Evolutionary conservation across 2,888 invertebrate species (phyloP), one percentile per base, ranked within the genome.

Genomic region (Ischnura elegans): DNA sequence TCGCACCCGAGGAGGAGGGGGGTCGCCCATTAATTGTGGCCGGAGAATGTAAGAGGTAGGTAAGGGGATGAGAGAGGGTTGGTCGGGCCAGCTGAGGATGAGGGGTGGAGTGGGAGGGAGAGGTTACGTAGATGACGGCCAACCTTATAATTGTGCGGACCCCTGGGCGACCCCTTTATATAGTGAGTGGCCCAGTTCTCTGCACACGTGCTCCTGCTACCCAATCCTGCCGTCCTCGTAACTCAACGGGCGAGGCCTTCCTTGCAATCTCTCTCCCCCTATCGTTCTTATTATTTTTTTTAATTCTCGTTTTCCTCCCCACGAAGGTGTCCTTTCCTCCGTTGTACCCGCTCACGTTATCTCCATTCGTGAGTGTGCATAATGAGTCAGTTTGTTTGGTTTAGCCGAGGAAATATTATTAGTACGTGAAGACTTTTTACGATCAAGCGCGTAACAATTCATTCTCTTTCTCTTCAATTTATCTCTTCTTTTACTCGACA

Each of bases 381-480:
- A 86, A 86, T 86, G 86, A 86, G 45, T n/a, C 86, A 21, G 45
- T 45, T 43, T 86, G 86, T 46, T 86, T 76, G 36, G 76, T 86
- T 86, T 86, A 46, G n/a, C 36, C 16, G 86, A n/a, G 86, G 10
- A n/a, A n/a, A 43, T 43, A 43, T 86, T 86, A 86, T 76, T 36
- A 10, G 76, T 2, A 76, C 29, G 76, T 86, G 45, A 42, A 86
- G 21, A 46, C 46, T 43, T 86, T 43, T 46, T 0, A 46, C 86
- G 86, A 1, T 6, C 16, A 5, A 6, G 45, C 16, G 46, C 46
- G 45, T 43, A 43, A 42, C 13, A 5, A 86, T 86, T 46, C 25
- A 46, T 42, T 13, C 43, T 25, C 25, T 45, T 86, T n/a, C 45
- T n/a, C 43, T 86, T 43, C 45, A n/a, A 86, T 86, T 86, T n/a